Evolutionary conservation across 2,113 vertebrate species (phyloP).

Genomic region (Herpailurus yagouaroundi): DNA sequence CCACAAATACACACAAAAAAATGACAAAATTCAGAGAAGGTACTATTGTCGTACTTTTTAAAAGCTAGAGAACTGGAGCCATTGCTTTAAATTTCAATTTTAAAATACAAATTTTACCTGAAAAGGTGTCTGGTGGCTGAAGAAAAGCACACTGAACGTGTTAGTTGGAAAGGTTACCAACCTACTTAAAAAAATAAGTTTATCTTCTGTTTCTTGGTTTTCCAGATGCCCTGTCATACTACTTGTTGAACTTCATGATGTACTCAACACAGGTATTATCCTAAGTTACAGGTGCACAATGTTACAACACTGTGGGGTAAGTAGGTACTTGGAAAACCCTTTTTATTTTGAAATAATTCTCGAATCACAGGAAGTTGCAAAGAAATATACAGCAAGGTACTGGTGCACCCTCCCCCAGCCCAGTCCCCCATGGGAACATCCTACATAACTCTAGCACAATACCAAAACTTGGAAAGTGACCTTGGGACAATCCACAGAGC

Average conservation of each 20-base stretch:
- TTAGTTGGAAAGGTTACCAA: background rate
- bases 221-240: background rate
- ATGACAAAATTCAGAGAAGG: background rate
- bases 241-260: background rate
- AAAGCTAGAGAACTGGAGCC: background rate
- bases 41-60: background rate
- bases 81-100: background rate
- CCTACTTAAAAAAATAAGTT: background rate
- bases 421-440: background rate
- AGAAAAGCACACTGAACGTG: background rate
- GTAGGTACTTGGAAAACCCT: background rate
- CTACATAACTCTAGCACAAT: rapidly evolving
- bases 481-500: background rate
- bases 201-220: background rate
- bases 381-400: background rate
- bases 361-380: background rate
- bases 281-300: background rate
- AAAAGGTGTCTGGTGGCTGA: background rate
- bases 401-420: no score
- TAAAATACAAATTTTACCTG: background rate
- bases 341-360: slow-evolving; percentile 4
- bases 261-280: background rate
- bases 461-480: background rate
- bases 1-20: background rate
- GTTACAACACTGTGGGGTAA: background rate